Evolutionary conservation across 2,113 vertebrate genomes (phyloP).

Genomic region (Todiramphus chloris): DNA sequence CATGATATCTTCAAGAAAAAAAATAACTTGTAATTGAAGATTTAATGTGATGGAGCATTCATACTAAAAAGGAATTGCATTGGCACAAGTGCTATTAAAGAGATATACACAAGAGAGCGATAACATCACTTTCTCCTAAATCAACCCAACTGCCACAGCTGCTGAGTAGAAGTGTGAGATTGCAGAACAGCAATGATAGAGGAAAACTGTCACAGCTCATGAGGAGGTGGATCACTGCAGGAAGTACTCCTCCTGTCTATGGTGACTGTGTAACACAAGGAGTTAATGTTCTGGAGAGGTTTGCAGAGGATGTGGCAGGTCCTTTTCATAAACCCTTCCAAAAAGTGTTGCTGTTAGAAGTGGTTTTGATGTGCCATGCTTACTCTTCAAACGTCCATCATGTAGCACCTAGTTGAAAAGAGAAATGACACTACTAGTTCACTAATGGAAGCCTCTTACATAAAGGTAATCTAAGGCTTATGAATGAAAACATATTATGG

Average conservation of each 20-base stretch:
- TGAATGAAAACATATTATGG: background rate
- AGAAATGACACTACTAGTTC: background rate
- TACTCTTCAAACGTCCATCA: conserved; percentile 70
- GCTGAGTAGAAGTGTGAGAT: background rate
- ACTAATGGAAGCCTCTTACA: background rate
- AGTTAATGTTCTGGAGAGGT: background rate
- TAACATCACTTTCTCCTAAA: background rate
- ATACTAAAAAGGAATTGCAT: background rate
- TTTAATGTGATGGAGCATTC: background rate
- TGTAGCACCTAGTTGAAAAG: conserved; percentile 59
- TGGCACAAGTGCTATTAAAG: background rate
- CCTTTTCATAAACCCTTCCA: conserved; percentile 75
- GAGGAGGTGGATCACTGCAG: background rate
- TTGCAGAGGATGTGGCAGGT: background rate
- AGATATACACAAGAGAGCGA: background rate
- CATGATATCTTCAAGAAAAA: background rate
- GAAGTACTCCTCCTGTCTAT: background rate
- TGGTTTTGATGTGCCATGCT: conserved; percentile 17
- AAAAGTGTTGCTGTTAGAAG: conserved; percentile 72
- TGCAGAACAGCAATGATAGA: background rate
- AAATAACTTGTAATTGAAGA: background rate
- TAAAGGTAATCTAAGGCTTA: background rate
- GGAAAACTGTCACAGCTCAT: accelerated
- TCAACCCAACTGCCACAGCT: background rate
- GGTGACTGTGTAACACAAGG: background rate